Evolutionary conservation across 2,113 vertebrate species (phyloP).

Genomic region (Brachirus orientalis): DNA sequence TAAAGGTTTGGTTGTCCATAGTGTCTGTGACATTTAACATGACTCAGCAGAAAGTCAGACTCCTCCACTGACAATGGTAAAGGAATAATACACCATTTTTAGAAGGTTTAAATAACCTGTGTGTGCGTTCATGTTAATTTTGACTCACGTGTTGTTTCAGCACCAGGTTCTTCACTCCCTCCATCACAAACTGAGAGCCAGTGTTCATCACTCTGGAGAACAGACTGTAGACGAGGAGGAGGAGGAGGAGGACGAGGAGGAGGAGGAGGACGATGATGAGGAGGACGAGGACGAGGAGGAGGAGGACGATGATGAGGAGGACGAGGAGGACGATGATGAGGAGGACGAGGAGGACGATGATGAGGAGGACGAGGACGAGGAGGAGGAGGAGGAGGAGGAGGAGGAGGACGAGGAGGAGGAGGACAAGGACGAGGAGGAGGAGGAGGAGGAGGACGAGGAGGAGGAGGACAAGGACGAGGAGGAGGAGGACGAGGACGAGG

Average conservation of each 20-base stretch:
- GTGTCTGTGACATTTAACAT: too few relatives aligned
- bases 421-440: neutral
- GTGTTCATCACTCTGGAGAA: slow-evolving; percentile 98
- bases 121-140: too few relatives aligned
- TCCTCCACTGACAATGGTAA: too few relatives aligned
- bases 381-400: neutral
- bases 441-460: neutral
- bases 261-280: neutral
- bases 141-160: slow-evolving; percentile 94
- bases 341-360: neutral
- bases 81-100: too few relatives aligned
- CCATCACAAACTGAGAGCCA: slow-evolving; percentile 98
- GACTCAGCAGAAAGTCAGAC: too few relatives aligned
- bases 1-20: too few relatives aligned
- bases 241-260: neutral
- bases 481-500: slow-evolving; percentile 11
- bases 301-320: neutral
- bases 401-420: slow-evolving; percentile 1
- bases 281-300: neutral
- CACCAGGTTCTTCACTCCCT: slow-evolving; percentile 98
- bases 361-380: neutral
- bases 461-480: slow-evolving; percentile 11
- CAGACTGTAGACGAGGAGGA: slow-evolving; percentile 77
- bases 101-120: too few relatives aligned
- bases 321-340: neutral